Evolutionary conservation across 2,888 invertebrate genomes (phyloP).

Genomic region (Lasioglossum pauxillum): DNA sequence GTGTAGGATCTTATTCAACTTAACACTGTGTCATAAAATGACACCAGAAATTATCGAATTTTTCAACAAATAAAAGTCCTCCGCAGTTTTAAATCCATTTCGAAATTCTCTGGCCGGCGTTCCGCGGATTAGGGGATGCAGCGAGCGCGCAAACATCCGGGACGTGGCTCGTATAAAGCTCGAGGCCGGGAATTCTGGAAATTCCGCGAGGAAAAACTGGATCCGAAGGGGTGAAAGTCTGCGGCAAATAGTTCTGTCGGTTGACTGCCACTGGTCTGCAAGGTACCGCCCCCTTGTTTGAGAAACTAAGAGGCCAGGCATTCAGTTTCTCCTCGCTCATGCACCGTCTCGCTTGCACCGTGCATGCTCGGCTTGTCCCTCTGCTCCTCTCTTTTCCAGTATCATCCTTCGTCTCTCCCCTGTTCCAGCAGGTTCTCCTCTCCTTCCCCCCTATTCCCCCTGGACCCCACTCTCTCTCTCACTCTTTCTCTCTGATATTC

Average conservation of each 20-base stretch:
- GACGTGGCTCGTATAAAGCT: neutral
- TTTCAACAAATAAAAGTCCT: neutral
- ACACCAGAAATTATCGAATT: too few relatives aligned
- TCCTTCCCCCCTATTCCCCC: conserved; percentile 23
- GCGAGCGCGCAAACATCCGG: conserved; percentile 10
- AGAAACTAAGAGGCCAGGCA: conserved; percentile 78
- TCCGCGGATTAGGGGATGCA: neutral
- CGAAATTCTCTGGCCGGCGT: neutral
- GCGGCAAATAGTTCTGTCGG: conserved; percentile 57
- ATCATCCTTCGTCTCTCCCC: conserved; percentile 31
- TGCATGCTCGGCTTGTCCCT: conserved; percentile 23
- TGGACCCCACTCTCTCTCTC: conserved; percentile 1
- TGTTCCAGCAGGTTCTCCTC: conserved; percentile 50
- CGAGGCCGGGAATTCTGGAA: neutral
- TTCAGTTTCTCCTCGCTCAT: conserved; percentile 56
- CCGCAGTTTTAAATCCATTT: neutral
- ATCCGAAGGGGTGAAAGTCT: conserved; percentile 12
- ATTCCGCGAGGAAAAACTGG: neutral
- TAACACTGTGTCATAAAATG: too few relatives aligned
- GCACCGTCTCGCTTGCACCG: conserved; percentile 36
- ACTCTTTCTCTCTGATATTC: neutral
- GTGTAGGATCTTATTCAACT: too few relatives aligned
- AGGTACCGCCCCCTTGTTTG: conserved; percentile 81
- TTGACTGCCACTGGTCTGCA: conserved; percentile 80
- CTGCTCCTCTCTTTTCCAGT: conserved; percentile 30